Conservation (phyloP, 2,797 vertebrate genomes). For the Phalanger gymnotis region DNA sequence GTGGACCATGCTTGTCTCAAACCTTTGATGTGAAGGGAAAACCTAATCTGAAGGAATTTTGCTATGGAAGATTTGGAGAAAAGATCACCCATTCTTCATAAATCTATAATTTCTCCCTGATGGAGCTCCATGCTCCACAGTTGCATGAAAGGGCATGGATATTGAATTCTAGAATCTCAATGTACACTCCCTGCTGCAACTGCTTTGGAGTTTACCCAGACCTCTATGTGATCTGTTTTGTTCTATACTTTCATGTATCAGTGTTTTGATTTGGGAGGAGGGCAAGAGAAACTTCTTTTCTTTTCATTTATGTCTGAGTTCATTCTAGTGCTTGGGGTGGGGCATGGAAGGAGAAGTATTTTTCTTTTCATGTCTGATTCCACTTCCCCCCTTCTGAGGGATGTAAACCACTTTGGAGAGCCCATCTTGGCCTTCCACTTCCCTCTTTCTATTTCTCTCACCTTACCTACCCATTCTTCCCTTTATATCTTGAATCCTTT, state of each 20-base stretch:
- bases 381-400: constrained; percentile 11
- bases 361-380: background rate
- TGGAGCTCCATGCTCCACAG: background rate
- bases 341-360: background rate
- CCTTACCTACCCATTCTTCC: background rate
- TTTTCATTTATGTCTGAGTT: constrained; percentile 5
- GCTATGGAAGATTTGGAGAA: background rate
- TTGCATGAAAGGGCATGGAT: background rate
- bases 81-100: background rate
- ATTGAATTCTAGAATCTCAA: background rate
- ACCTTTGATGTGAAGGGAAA: constrained; percentile 27
- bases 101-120: constrained; percentile 28
- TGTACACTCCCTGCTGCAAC: constrained; percentile 48
- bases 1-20: background rate
- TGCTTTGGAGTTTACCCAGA: constrained; percentile 76
- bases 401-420: background rate
- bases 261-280: constrained; percentile 11
- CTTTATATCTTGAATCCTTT: background rate
- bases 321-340: background rate
- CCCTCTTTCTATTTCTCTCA: background rate
- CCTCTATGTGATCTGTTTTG: constrained; percentile 57
- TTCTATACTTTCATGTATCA: background rate
- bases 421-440: background rate
- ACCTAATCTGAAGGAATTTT: constrained; percentile 14
- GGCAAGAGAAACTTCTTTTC: background rate